Base-by-base conservation (phyloP, 2,888 invertebrate genomes). In the Drosophila greeni region DNA sequence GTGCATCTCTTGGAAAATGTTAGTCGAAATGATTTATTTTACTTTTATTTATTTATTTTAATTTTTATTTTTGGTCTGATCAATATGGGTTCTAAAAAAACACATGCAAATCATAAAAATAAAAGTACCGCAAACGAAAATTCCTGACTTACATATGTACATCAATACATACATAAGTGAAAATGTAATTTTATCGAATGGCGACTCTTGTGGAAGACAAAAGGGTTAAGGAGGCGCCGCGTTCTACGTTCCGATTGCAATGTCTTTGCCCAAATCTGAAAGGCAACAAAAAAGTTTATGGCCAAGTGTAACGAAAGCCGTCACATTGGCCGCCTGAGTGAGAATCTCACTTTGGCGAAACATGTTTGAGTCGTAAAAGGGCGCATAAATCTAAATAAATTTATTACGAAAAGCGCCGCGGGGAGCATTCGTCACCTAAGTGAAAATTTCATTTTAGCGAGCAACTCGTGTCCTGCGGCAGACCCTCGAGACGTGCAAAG, bases 401-500 rank as follows among this genome's bases (percentile, higher is more conserved):
- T 51, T 37, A 51, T 37, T 34, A 37, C 48, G 49, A 51, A 36
- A 51, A 51, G 48, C 31, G 48, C 48, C 24, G 49, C 49, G 24
- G 33, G 51, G 14, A 55, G 34, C 26, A 48, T 55, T 36, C 51
- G 55, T 29, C 55, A 51, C 55, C 26, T 26, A 34, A 24, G 26
- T 23, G 48, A 26, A 36, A 31, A 49, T n/a, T 51, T 51, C 52
- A 52, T 37, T 56, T 56, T 52, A 56, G 55, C 55, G 36, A 36
- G 45, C 45, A 31, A 47, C 26, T 29, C 6, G 36, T 26, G 52
- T 33, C 48, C 54, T 48, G 34, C 14, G 23, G 24, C 29, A 55
- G 33, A 36, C 55, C 55, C 52, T 56, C 26, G 55, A 56, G 55
- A 56, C 55, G 53, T 29, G 26, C 52, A 53, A 56, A 56, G 55